Evolutionary conservation across 2,797 vertebrate genomes (phyloP).

Genomic region (Ataeniobius toweri): DNA sequence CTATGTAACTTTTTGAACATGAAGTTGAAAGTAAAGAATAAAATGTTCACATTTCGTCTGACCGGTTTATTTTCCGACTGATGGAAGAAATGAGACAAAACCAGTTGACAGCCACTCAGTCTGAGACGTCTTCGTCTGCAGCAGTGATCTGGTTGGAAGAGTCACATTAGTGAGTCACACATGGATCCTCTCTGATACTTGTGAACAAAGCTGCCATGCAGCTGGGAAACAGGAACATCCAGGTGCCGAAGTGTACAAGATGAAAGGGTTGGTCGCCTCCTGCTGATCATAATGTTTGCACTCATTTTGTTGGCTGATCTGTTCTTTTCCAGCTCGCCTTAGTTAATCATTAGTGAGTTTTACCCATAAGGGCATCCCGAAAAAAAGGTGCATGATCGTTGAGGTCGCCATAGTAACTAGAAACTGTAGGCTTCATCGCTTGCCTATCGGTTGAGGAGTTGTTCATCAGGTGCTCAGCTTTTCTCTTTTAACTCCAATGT

Average conservation of each 20-base stretch:
- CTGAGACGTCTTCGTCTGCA: too few species aligned
- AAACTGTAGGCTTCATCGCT: too few species aligned
- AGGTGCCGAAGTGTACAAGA: neutral
- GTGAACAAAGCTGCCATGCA: neutral
- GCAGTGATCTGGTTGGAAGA: too few species aligned
- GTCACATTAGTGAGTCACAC: too few species aligned
- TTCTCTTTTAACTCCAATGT: too few species aligned
- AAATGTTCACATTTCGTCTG: slow-evolving; percentile 69
- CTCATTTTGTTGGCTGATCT: neutral
- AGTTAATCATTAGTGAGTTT: neutral
- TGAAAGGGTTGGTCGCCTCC: neutral
- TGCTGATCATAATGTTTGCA: neutral
- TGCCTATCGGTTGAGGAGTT: too few species aligned
- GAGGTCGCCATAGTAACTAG: too few species aligned
- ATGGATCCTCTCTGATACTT: neutral
- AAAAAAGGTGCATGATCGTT: too few species aligned
- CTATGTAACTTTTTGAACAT: slow-evolving; percentile 95
- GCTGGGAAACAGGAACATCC: neutral
- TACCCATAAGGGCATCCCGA: too few species aligned
- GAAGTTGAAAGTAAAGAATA: slow-evolving; percentile 95
- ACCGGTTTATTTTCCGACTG: slow-evolving; percentile 21
- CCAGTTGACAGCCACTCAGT: too few species aligned
- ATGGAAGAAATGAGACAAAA: neutral
- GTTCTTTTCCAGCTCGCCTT: neutral
- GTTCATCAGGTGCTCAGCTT: too few species aligned